Base-by-base conservation (phyloP, 2,113 vertebrate species). In the Melanostigma gelatinosum region DNA sequence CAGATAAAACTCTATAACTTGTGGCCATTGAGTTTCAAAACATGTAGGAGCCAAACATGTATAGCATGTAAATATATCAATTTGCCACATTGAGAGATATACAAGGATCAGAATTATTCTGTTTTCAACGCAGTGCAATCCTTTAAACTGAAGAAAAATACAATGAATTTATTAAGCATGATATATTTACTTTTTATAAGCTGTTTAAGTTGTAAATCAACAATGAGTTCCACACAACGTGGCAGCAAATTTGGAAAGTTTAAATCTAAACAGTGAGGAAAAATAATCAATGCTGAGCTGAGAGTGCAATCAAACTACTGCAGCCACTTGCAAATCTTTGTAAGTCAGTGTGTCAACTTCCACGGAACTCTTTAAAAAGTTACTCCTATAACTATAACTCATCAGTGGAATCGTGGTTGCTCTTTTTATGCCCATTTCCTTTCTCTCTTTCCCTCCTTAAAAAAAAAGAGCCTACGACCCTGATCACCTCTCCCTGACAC, bases 401-500 rank as follows among this genome's bases (percentile, higher is more conserved):
- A 29, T 84, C 42, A 55, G n/a, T 73, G n/a, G 15, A 44, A 24
- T 27, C 0, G 44, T 40, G 42, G 63, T 64, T 81, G n/a, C 55
- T 75, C 24, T 62, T 79, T 81, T 29, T 72, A 65, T 76, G 67
- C 73, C 78, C 27, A 55, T 74, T 68, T 75, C 60, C 7, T 62
- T 32, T 75, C 34, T 71, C 12, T 7, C 40, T 27, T 57, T 65
- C 29, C 32, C 2, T 9, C 16, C 38, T 34, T 36, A n/a, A 67
- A 61, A 44, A 68, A 38, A 12, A 15, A 57, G 15, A 68, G 15
- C 87, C 8, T 50, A 48, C 1, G 73, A 70, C 52, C 78, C 66
- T 77, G 83, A 87, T 87, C 72, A 82, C 52, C 66, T 86, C 75
- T 83, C 74, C 82, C 81, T 84, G 74, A 85, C 73, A 87, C 24